Base-by-base conservation (phyloP, 1,140 invertebrate genomes). In the Drosophila kanapiae region DNA sequence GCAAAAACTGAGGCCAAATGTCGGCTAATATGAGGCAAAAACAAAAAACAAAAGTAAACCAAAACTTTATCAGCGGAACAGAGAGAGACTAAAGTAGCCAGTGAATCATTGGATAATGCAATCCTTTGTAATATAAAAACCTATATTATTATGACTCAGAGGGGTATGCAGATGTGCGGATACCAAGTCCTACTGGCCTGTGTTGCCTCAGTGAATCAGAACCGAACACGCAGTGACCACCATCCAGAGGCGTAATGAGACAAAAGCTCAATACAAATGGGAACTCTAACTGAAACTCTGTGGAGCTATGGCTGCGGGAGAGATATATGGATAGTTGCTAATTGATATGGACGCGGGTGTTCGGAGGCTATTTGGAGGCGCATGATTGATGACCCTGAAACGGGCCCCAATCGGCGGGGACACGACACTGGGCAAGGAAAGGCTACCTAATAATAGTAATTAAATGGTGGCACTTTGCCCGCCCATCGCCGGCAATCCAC, bases 391-490 rank as follows among this genome's bases (percentile, higher is more conserved):
- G 80, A 58, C 42, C 65, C 67, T 45, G 61, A 40, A 38, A 37
- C 48, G 48, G 42, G 67, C 14, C 64, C 51, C 57, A 58, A 78
- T 57, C 59, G 64, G 5, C 23, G 23, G 29, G 42, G 6, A 69
- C 75, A 69, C 63, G 56, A 59, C 42, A 60, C 59, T 67, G 48
- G 49, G 27, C 10, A 61, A 27, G 27, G 48, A 59, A 63, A 42
- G 37, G 23, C 70, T 38, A 35, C 45, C 70, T 80, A 84, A 90
- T 75, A 81, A 71, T 84, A 65, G 80, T 84, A 78, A 90, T 88
- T 84, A 88, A 90, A 75, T 65, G 62, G 31, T 54, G 53, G 71
- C 54, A 75, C 63, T 62, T 40, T 71, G 54, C 71, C 65, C 76
- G 77, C 59, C 75, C 64, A 78, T 42, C 23, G 7, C 23, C 23